phyloP scores from a whole-genome alignment of 2,888 invertebrate genomes.

The Protonemura montana region DNA sequence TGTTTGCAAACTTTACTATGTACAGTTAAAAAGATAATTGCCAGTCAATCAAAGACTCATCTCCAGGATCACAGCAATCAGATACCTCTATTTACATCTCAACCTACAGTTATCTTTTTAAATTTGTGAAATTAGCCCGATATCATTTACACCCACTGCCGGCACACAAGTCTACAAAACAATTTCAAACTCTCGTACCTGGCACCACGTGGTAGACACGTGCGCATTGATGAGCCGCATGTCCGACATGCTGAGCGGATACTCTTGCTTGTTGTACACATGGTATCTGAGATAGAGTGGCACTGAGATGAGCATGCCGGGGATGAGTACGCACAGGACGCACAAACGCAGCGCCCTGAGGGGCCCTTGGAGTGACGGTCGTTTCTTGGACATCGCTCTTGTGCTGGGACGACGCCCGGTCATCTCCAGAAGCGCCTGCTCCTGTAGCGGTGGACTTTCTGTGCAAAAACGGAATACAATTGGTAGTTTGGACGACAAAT shows the following conservation, averaged over 20 bases:
- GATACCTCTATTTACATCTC: too few species aligned
- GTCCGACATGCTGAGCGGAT: constrained; percentile 79
- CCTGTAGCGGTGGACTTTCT: constrained; percentile 13
- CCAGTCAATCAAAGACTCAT: too few species aligned
- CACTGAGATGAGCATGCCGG: constrained; percentile 70
- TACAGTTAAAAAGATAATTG: too few species aligned
- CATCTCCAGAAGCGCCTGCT: constrained; percentile 26
- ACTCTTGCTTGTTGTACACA: constrained; percentile 74
- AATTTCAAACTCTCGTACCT: too few species aligned
- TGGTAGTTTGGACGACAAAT: too few species aligned
- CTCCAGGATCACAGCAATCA: too few species aligned
- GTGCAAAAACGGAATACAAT: background rate
- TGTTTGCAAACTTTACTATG: too few species aligned
- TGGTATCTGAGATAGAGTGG: constrained; percentile 76
- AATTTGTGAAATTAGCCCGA: too few species aligned
- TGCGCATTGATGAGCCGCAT: constrained; percentile 76
- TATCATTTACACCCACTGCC: too few species aligned
- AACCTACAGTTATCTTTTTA: too few species aligned
- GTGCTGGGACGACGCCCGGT: constrained; percentile 17
- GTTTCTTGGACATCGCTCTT: background rate
- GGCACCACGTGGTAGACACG: constrained; percentile 82
- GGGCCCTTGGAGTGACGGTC: constrained; percentile 60
- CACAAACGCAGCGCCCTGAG: constrained; percentile 69
- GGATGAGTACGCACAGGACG: constrained; percentile 70
- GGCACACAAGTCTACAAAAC: too few species aligned